Base-by-base conservation (phyloP, 2,888 invertebrate genomes). In the Tyria jacobaeae region DNA sequence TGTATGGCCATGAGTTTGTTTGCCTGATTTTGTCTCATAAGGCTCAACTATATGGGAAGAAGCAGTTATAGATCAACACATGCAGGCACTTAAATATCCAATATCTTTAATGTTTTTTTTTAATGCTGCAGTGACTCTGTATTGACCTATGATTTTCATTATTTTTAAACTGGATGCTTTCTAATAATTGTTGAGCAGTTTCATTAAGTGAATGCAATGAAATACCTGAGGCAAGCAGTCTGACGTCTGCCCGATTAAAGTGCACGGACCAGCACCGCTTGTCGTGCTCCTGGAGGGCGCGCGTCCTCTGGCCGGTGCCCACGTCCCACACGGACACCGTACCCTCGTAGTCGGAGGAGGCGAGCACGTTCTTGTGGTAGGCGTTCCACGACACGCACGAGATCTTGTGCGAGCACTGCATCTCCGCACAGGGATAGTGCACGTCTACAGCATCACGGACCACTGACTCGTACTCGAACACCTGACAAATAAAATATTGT, bases 221-320 rank as follows among this genome's bases (percentile, higher is more conserved):
- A n/a, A n/a, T 48, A 59, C 98, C 98, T 0, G 98, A 98, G 0
- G 99, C 99, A 64, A 99, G 96, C 48, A 99, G 91, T 27, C 97
- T 95, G 15, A 98, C 97, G 88, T 99, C 98, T 31, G 97, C 96
- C 75, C 97, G 96, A 89, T 98, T 99, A 90, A 99, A 99, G 92
- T 99, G 98, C 41, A 99, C 98, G 75, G 98, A 98, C 99, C 99
- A 99, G 87, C 98, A 98, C 50, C 99, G 95, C 87, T 98, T 98
- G 89, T 99, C 98, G 90, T 99, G 99, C 87, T 99, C 99, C 88
- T 97, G 84, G 57, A 92, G 79, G 7, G 96, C 95, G 81, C 97
- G 95, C 2, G 96, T 96, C 63, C 96, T 94, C 78, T 96, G 96
- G 15, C 96, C 97, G 1, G 97, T 97, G 41, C 95, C 94, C 0